Percentiles rank a stretch among this genome's conserved stretches.
These are phyloP conservation scores for Sorex maritimensis DNA, from an alignment of 2,797 vertebrate genomes.

Conservation along the genomic window DNA sequence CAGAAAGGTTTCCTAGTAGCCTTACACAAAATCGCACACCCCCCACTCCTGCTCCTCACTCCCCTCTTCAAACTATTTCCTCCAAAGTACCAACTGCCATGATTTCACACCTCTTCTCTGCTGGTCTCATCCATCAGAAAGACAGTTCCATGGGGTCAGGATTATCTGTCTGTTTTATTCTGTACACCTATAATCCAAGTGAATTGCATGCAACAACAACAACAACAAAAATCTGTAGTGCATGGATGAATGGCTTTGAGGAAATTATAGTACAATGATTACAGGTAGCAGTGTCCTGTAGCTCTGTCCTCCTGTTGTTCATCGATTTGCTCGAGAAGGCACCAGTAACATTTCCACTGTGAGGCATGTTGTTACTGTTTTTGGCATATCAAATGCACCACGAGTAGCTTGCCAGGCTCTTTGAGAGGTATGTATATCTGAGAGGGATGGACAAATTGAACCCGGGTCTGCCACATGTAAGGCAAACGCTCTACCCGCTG, in stretches of 20 bases:
- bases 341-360: too few relatives aligned
- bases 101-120: neutral
- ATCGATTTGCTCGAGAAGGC: too few relatives aligned
- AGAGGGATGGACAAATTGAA: too few relatives aligned
- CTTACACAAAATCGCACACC: neutral
- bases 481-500: too few relatives aligned
- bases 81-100: neutral
- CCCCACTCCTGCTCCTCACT: neutral
- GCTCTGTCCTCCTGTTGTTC: too few relatives aligned
- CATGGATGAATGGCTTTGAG: neutral
- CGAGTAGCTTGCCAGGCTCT: too few relatives aligned
- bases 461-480: too few relatives aligned
- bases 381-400: too few relatives aligned
- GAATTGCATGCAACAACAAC: neutral
- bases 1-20: neutral
- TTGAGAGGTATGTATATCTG: too few relatives aligned
- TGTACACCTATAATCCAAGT: neutral
- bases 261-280: neutral
- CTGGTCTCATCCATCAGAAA: neutral
- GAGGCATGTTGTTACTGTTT: too few relatives aligned
- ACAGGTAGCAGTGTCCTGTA: neutral
- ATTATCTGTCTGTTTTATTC: conserved; percentile 14
- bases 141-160: neutral
- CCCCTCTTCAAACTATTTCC: neutral
- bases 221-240: neutral